Conservation (phyloP, 2,113 vertebrate genomes). For the Diphyllodes magnificus region DNA sequence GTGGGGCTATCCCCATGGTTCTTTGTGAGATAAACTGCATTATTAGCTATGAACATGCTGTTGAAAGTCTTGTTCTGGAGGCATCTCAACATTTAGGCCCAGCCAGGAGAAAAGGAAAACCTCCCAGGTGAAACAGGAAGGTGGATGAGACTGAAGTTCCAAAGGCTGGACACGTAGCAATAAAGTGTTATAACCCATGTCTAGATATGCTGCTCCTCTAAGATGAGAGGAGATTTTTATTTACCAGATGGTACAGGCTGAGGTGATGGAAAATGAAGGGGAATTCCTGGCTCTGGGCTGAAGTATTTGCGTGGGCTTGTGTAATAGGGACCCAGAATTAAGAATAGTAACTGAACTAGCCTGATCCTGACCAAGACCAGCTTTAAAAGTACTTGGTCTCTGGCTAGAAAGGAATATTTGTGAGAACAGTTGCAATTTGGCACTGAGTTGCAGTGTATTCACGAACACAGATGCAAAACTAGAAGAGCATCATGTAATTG, state of each 20-base stretch:
- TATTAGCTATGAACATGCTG: background rate
- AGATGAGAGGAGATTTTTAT: background rate
- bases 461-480: background rate
- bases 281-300: background rate
- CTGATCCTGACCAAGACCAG: background rate
- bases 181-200: background rate
- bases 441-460: background rate
- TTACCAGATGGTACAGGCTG: background rate
- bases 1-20: background rate
- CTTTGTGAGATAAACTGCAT: background rate
- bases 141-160: background rate
- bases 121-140: background rate
- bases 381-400: background rate
- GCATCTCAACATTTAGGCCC: rapidly evolving
- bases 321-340: background rate
- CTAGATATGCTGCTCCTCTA: background rate
- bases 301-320: background rate
- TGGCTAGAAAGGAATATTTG: background rate
- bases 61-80: background rate
- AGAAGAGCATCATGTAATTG: background rate
- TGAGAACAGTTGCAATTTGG: background rate
- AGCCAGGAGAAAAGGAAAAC: background rate
- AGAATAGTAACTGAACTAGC: background rate
- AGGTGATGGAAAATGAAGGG: background rate
- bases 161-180: background rate